Percentiles rank a stretch among this genome's conserved stretches.
Conservation (phyloP, 2,888 invertebrate species). For the Eulithis testata region DNA sequence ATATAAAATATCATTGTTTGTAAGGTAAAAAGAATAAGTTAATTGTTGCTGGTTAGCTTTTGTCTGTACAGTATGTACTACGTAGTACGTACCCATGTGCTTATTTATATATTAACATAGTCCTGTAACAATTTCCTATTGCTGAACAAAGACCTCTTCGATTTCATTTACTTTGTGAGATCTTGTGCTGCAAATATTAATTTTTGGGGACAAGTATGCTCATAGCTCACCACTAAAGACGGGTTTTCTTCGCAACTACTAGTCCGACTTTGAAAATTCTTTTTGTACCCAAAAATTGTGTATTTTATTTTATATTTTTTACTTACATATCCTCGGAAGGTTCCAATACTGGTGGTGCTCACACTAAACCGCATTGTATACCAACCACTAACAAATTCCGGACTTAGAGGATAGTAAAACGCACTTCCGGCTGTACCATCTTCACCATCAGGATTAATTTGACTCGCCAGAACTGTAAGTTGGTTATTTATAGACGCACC, state of each 20-base stretch:
- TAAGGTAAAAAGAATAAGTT: too few species aligned
- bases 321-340: constrained; percentile 57
- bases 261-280: too few species aligned
- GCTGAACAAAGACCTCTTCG: too few species aligned
- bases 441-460: constrained; percentile 34
- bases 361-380: constrained; percentile 41
- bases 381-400: constrained; percentile 45
- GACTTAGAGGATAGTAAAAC: background rate
- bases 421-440: constrained; percentile 36
- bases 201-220: background rate
- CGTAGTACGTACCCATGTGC: too few species aligned
- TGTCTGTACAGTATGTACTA: too few species aligned
- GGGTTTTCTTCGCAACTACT: too few species aligned
- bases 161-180: too few species aligned
- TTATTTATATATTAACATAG: too few species aligned
- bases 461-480: constrained; percentile 52
- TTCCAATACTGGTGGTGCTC: constrained; percentile 27
- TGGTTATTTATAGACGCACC: constrained; percentile 43
- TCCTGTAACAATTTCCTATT: too few species aligned
- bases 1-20: constrained; percentile 20
- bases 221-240: too few species aligned
- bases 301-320: background rate
- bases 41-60: background rate
- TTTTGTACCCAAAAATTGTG: too few species aligned
- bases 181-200: too few species aligned